These are phyloP conservation scores for Lacerta agilis DNA, from an alignment of 2,797 vertebrate species.

Conservation along the genomic window DNA sequence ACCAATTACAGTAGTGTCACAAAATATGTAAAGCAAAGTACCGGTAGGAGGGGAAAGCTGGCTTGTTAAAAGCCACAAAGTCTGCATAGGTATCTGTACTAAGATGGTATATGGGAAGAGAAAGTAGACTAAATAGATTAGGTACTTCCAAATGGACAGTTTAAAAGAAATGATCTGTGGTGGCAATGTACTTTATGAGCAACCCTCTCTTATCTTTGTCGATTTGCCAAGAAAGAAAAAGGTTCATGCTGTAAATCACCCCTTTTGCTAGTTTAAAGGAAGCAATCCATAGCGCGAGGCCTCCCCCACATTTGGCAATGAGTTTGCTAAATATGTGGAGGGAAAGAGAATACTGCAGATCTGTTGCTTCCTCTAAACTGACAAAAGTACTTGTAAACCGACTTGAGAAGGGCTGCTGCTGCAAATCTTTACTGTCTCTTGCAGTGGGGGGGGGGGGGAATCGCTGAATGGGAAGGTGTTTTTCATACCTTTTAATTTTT, in stretches of 20 bases:
- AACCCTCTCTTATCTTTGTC: background rate
- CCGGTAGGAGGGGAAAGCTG: background rate
- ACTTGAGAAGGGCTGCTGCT: background rate
- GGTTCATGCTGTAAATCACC: background rate
- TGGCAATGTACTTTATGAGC: background rate
- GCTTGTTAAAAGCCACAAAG: background rate
- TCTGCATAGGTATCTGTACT: background rate
- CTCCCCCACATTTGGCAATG: background rate
- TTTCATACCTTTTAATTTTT: background rate
- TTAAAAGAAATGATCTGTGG: background rate
- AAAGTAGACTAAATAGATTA: no score
- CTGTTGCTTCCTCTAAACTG: background rate
- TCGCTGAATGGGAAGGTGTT: background rate
- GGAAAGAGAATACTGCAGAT: background rate
- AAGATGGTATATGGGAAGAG: background rate
- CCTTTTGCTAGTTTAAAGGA: background rate
- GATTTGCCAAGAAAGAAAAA: background rate
- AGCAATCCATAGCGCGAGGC: background rate
- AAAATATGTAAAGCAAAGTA: background rate
- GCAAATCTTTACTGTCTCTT: background rate
- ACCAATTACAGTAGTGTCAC: background rate
- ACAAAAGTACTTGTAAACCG: background rate
- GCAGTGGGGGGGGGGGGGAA: no score
- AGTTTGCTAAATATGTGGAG: background rate
- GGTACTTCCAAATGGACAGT: background rate